These are phyloP conservation scores for Sabatieria punctata DNA, from an alignment of 2,888 invertebrate species.

Conservation along the genomic window DNA sequence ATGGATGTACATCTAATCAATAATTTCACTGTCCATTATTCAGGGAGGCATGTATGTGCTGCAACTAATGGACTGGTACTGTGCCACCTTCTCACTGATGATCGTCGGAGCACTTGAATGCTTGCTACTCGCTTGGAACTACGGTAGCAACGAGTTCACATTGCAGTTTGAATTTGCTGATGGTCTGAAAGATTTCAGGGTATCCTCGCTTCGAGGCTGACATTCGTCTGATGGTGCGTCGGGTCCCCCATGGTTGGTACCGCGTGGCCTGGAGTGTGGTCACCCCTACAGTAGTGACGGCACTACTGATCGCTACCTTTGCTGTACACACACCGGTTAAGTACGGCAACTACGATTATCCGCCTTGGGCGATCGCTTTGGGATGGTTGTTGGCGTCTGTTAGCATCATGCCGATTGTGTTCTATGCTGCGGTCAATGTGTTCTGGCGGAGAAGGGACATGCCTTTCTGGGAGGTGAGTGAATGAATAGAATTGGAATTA, in stretches of 20 bases:
- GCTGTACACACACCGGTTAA: slow-evolving; percentile 31
- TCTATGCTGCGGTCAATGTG: slow-evolving; percentile 22
- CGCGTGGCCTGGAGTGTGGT: slow-evolving; percentile 29
- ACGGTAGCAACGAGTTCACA: slow-evolving; percentile 28
- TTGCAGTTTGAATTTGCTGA: too few relatives aligned
- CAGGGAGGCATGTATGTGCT: slow-evolving; percentile 35
- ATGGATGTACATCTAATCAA: too few relatives aligned
- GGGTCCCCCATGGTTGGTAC: slow-evolving; percentile 24
- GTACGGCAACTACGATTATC: slow-evolving; percentile 32
- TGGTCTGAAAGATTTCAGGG: too few relatives aligned
- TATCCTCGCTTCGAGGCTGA: slow-evolving; percentile 25
- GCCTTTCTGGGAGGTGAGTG: too few relatives aligned
- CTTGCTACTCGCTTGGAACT: slow-evolving; percentile 30
- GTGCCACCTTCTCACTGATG: slow-evolving; percentile 35
- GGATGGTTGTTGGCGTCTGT: slow-evolving; percentile 33
- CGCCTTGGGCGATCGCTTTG: slow-evolving; percentile 24
- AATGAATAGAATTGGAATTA: too few relatives aligned
- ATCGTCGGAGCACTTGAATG: slow-evolving; percentile 32
- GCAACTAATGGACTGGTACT: slow-evolving; percentile 36
- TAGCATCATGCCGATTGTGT: slow-evolving; percentile 28
- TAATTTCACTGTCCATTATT: too few relatives aligned
- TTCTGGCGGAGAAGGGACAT: too few relatives aligned
- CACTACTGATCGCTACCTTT: slow-evolving; percentile 14
- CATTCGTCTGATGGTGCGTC: slow-evolving; percentile 33
- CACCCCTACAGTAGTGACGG: slow-evolving; percentile 29